A percentile compares a stretch with the other conserved stretches of the same genome.
Conservation (phyloP, 1,140 invertebrate species). For the Trachymyrmex cornetzi region DNA sequence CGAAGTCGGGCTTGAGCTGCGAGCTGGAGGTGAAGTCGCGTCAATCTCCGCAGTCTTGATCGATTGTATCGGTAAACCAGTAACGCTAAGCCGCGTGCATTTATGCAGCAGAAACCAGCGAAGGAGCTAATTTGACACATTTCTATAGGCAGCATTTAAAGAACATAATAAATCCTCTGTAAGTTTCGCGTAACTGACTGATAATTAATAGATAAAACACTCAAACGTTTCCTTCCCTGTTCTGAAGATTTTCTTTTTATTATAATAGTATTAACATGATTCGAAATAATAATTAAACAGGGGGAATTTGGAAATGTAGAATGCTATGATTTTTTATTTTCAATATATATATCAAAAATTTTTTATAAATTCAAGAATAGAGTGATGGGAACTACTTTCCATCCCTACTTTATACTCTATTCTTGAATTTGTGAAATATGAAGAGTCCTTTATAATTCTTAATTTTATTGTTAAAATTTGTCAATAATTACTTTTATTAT, state of each 20-base stretch:
- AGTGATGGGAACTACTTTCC: too few relatives aligned
- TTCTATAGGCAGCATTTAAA: constrained; percentile 1
- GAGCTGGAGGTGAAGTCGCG: constrained; percentile 55
- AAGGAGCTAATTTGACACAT: constrained; percentile 35
- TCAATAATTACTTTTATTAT: neutral
- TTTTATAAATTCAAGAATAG: too few relatives aligned
- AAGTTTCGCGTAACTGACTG: neutral
- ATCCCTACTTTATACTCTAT: too few relatives aligned
- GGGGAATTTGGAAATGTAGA: neutral
- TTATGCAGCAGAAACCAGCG: constrained; percentile 25
- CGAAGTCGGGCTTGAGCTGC: constrained; percentile 64
- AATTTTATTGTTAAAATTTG: neutral
- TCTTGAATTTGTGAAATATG: too few relatives aligned
- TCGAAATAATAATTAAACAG: neutral
- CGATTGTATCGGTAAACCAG: constrained; percentile 59
- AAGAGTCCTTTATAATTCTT: neutral
- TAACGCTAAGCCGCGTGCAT: constrained; percentile 34
- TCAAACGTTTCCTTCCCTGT: neutral
- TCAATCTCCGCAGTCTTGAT: constrained; percentile 63
- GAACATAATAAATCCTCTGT: constrained; percentile 23
- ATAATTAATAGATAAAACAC: neutral
- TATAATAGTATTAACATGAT: neutral
- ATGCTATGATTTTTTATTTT: neutral
- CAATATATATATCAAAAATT: too few relatives aligned
- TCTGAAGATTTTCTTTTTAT: neutral